Evolutionary conservation across 2,113 vertebrate genomes (phyloP).

Genomic region (Struthidea cinerea): DNA sequence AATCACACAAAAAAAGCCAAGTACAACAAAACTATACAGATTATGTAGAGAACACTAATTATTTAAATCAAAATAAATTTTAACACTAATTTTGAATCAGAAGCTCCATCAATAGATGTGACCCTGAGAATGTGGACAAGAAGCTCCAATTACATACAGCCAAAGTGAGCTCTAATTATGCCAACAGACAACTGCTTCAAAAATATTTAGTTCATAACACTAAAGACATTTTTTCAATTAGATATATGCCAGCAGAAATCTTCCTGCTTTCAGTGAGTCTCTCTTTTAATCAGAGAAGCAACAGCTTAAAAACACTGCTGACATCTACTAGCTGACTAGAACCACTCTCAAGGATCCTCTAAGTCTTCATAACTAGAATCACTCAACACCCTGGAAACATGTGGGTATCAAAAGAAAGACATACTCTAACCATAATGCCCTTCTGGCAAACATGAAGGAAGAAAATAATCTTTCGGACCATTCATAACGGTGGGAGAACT

Average conservation of each 20-base stretch:
- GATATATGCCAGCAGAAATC: not conserved
- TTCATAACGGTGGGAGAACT: not conserved
- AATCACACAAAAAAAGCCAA: not conserved
- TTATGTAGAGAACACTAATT: not conserved
- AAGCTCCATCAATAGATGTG: not conserved
- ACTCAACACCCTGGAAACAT: not conserved
- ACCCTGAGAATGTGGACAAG: not conserved
- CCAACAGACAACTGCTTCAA: not conserved
- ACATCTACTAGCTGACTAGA: not conserved
- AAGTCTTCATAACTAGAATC: not conserved
- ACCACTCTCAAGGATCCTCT: not conserved
- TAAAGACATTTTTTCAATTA: not conserved
- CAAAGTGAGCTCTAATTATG: not conserved
- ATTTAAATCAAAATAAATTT: not conserved
- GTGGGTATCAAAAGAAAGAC: not conserved
- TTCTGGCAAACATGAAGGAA: not conserved
- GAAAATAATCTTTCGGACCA: not conserved
- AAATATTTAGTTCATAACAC: not conserved
- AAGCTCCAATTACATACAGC: not conserved
- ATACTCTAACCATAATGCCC: not conserved
- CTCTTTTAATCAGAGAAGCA: not conserved
- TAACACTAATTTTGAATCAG: not conserved
- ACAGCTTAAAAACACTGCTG: not conserved
- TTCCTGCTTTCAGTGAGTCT: not conserved
- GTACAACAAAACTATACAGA: not conserved